Conservation (phyloP, 2,797 vertebrate genomes). For the Pseudotriccus pelzelni region DNA sequence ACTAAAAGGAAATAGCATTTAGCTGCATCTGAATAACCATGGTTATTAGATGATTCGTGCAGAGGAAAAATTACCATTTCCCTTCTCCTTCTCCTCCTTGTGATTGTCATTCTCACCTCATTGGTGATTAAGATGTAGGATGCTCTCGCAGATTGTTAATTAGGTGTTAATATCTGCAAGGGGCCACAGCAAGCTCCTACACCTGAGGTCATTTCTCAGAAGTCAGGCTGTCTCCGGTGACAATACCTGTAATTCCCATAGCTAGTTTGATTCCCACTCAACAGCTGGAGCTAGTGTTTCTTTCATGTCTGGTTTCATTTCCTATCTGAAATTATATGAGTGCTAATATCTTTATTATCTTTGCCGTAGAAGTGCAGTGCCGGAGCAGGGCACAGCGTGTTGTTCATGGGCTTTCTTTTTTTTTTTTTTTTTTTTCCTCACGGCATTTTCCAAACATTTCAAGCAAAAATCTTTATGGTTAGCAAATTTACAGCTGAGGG, state of each 20-base stretch:
- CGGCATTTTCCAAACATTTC: conserved; percentile 40
- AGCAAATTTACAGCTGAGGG: conserved; percentile 62
- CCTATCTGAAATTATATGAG: conserved; percentile 49
- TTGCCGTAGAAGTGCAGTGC: conserved; percentile 5
- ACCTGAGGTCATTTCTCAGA: conserved; percentile 64
- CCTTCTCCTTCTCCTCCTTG: conserved; percentile 50
- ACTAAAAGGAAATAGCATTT: conserved; percentile 54
- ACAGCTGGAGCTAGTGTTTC: conserved; percentile 50
- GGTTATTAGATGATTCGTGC: conserved; percentile 39
- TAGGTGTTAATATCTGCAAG: conserved; percentile 70
- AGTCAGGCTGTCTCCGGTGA: conserved; percentile 49
- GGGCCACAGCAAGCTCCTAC: conserved; percentile 59
- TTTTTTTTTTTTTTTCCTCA: neutral
- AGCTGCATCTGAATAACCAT: conserved; percentile 56
- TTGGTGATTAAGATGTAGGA: conserved; percentile 57
- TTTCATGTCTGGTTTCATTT: conserved; percentile 47
- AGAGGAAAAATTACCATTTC: conserved; percentile 30
- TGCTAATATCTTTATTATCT: conserved; percentile 67
- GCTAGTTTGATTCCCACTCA: conserved; percentile 53
- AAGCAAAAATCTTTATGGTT: conserved; percentile 54
- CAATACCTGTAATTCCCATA: conserved; percentile 61
- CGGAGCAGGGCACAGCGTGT: neutral
- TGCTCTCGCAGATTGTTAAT: conserved; percentile 60
- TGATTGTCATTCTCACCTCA: conserved; percentile 55
- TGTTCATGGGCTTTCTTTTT: neutral